Evolutionary conservation across 2,888 invertebrate species (phyloP).

Genomic region (Calameuta pallipes): DNA sequence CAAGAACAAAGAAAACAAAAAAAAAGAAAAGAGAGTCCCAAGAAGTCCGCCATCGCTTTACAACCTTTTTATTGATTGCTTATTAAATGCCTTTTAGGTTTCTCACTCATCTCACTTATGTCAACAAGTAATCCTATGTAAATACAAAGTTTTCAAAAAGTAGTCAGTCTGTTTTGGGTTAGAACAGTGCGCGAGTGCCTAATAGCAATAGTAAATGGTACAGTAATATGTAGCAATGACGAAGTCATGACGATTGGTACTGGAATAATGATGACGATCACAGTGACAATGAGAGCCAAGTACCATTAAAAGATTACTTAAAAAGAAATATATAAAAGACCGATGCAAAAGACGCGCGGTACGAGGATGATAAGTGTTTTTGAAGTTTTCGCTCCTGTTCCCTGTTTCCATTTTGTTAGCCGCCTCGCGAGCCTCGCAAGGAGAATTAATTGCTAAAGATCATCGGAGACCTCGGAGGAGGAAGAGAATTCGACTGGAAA

Average conservation of each 20-base stretch:
- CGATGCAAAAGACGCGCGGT: not conserved
- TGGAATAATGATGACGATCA: not conserved
- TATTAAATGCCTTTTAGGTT: not conserved
- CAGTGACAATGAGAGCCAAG: not conserved
- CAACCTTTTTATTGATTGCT: not conserved
- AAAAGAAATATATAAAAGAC: not conserved
- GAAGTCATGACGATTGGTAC: not conserved
- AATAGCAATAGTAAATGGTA: not conserved
- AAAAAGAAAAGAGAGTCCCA: not conserved
- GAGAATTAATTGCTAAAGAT: not conserved
- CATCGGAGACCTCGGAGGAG: not conserved
- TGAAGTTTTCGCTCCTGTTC: not conserved
- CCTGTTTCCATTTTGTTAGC: not conserved
- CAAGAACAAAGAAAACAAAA: not conserved
- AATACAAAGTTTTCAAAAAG: slow-evolving; percentile 54
- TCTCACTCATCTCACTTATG: slow-evolving; percentile 32
- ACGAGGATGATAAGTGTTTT: not conserved
- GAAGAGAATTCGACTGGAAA: not conserved
- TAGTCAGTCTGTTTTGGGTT: slow-evolving; percentile 61
- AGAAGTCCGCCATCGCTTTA: not conserved
- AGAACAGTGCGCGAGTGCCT: slow-evolving; percentile 30
- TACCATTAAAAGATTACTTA: not conserved
- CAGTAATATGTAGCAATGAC: not conserved
- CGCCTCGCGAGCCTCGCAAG: not conserved
- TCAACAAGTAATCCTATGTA: slow-evolving; percentile 36